Evolutionary conservation across 2,797 vertebrate species (phyloP).

Genomic region (Paguma larvata): DNA sequence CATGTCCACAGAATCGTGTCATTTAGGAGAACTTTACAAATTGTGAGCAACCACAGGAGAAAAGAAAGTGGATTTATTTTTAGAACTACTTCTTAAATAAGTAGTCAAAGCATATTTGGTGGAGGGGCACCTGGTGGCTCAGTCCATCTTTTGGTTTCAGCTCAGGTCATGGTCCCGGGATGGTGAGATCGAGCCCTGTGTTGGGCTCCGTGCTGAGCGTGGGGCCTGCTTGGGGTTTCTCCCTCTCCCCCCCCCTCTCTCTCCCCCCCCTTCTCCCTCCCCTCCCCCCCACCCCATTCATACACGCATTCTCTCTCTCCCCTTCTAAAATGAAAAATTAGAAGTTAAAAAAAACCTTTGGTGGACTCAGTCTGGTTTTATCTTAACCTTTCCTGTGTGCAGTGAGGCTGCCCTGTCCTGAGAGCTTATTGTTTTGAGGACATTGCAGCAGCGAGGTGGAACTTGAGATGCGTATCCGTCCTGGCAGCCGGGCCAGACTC

Average conservation of each 20-base stretch:
- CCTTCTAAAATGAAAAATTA: too few relatives aligned
- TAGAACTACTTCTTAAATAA: neutral
- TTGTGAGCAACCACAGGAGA: neutral
- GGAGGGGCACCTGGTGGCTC: too few relatives aligned
- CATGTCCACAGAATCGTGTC: neutral
- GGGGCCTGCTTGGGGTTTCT: too few relatives aligned
- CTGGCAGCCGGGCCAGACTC: too few relatives aligned
- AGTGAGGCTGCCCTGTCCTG: neutral
- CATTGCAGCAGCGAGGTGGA: neutral
- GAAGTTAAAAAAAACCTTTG: neutral
- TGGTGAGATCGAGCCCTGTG: too few relatives aligned
- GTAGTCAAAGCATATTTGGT: neutral
- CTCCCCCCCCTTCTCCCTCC: too few relatives aligned
- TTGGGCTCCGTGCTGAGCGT: too few relatives aligned
- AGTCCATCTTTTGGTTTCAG: too few relatives aligned
- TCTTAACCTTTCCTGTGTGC: neutral
- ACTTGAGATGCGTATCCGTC: neutral
- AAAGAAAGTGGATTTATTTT: neutral
- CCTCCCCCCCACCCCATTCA: too few relatives aligned
- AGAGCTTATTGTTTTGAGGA: neutral
- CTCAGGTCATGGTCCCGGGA: too few relatives aligned
- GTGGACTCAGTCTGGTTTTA: neutral
- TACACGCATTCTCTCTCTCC: too few relatives aligned
- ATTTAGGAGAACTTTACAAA: conserved; percentile 15
- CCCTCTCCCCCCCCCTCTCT: too few relatives aligned